Evolutionary conservation across 2,888 invertebrate species (phyloP).

Genomic region (Eupithecia centaureata): DNA sequence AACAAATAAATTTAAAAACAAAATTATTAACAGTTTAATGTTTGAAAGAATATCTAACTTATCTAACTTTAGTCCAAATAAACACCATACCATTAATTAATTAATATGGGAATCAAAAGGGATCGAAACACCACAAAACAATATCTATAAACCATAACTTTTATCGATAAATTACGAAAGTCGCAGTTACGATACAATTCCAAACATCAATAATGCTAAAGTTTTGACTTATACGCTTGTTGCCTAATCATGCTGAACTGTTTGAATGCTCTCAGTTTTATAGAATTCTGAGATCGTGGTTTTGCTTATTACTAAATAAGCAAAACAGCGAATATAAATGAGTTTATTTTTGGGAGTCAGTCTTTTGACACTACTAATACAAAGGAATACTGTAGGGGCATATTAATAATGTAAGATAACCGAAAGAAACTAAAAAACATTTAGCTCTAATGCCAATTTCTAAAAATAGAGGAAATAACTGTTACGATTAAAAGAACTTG

Average conservation of each 20-base stretch:
- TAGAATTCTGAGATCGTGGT: too few species aligned
- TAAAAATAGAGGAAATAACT: background rate
- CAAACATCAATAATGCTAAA: conserved; percentile 10
- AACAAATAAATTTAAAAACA: background rate
- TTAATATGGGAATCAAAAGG: background rate
- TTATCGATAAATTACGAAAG: conserved; percentile 7
- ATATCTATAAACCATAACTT: conserved; percentile 8
- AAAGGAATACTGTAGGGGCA: too few species aligned
- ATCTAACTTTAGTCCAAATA: background rate
- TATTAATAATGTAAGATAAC: too few species aligned
- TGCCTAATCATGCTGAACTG: background rate
- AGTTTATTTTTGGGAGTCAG: too few species aligned
- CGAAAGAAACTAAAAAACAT: too few species aligned
- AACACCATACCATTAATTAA: background rate
- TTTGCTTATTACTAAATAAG: too few species aligned
- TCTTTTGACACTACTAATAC: too few species aligned
- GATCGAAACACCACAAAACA: conserved; percentile 8
- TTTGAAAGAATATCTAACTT: too few species aligned
- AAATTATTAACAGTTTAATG: background rate
- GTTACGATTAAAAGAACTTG: background rate
- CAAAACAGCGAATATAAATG: too few species aligned
- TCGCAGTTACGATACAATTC: conserved; percentile 3
- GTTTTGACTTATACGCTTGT: conserved; percentile 11
- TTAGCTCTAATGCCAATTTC: background rate
- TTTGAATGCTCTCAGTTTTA: background rate